Base-by-base conservation (phyloP, 1,140 invertebrate species). In the Episyrphus balteatus region DNA sequence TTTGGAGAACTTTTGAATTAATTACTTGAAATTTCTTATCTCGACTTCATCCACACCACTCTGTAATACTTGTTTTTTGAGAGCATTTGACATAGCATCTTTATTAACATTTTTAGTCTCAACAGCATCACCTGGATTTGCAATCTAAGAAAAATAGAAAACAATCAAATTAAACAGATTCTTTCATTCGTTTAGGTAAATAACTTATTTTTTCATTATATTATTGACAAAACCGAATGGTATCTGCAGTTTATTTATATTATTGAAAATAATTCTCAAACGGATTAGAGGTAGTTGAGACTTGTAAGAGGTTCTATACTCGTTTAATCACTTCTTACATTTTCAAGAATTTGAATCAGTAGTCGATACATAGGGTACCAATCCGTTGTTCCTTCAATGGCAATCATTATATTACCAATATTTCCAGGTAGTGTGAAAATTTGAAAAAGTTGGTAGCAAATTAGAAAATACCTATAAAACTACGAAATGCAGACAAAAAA, bases 281-380 rank as follows among this genome's bases (percentile, higher is more conserved):
- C 92, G 73, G 48, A 98, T 79, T 2, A 96, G 72, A 1, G 92
- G 92, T 46, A 83, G 55, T 5, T 60, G 69, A 1, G 88, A 86
- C 66, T 92, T 40, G 72, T 75, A 12, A 66, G 55, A 32, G 69
- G 55, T 8, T 54, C 49, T 42, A 53, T 0, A 75, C 72, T 59
- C 71, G 64, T 19, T 58, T 60, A 14, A 82, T 70, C 54, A 79
- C 79, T 44, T 73, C 68, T 45, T 78, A 68, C 0, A 83, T 70
- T 50, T 74, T 69, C 12, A n/a, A n/a, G n/a, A n/a, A n/a, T n/a
- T n/a, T n/a, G n/a, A n/a, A n/a, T n/a, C n/a, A n/a, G n/a, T n/a
- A n/a, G n/a, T n/a, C n/a, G n/a, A n/a, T n/a, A n/a, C n/a, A n/a
- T n/a, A n/a, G n/a, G n/a, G n/a, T n/a, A n/a, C n/a, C n/a, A n/a